Percentiles rank a stretch among this genome's conserved stretches.
Conservation (phyloP, 2,888 invertebrate genomes). For the Prionchulus punctatus region DNA sequence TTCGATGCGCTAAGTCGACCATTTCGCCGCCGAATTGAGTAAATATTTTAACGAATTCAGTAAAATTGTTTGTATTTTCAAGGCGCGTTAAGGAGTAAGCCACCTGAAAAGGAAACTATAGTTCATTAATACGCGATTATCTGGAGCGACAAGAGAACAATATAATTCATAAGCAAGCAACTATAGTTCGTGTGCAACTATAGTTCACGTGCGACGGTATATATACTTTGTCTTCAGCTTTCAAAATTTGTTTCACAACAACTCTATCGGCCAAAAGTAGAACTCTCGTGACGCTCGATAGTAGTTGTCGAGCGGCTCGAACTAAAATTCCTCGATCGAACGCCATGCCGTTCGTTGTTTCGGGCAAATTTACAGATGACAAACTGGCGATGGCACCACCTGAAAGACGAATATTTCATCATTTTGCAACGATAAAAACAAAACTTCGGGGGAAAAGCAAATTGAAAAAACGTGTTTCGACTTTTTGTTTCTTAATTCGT, state of each 20-base stretch:
- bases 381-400: conserved; percentile 79
- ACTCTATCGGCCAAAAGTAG: conserved; percentile 89
- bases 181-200: neutral
- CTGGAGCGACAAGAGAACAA: no score
- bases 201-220: neutral
- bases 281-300: conserved; percentile 85
- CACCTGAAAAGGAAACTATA: conserved; percentile 30
- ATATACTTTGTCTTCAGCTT: conserved; percentile 80
- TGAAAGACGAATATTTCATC: conserved; percentile 37
- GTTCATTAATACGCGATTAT: neutral
- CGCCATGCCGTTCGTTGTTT: neutral
- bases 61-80: conserved; percentile 43
- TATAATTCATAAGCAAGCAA: no score
- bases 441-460: neutral
- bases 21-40: conserved; percentile 95
- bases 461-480: conserved; percentile 12
- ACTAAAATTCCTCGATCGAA: conserved; percentile 44
- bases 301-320: conserved; percentile 72
- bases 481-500: no score
- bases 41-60: conserved; percentile 95
- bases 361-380: conserved; percentile 43
- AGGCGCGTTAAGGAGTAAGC: conserved; percentile 36
- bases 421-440: conserved; percentile 26
- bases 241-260: conserved; percentile 81
- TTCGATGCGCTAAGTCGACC: conserved; percentile 90